Conservation (phyloP, 2,888 invertebrate species). For the Lepetodrilus schrolli region DNA sequence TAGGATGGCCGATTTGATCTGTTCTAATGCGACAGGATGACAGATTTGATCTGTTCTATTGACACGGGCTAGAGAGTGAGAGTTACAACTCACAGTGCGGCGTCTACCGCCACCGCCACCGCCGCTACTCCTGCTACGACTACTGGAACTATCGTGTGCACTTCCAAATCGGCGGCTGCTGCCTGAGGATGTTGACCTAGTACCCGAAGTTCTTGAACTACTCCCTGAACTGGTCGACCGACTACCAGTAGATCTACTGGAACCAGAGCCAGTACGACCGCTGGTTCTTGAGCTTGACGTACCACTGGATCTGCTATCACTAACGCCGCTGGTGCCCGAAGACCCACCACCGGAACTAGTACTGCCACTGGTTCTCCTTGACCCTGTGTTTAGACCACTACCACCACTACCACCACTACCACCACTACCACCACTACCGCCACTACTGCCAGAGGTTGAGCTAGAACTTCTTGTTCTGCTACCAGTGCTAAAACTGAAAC, state of each 20-base stretch:
- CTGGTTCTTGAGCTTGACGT: not conserved
- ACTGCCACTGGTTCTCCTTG: not conserved
- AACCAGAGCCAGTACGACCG: not conserved
- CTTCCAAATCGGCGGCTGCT: not conserved
- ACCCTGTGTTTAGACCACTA: too few relatives aligned
- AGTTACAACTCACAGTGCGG: conserved; percentile 10
- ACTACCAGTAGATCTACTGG: not conserved
- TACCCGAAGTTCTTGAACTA: not conserved
- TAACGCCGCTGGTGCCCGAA: not conserved
- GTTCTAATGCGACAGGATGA: too few relatives aligned
- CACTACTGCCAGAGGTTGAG: not conserved
- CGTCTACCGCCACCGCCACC: conserved; percentile 1
- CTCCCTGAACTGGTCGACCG: not conserved
- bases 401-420: not conserved
- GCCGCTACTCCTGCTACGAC: conserved; percentile 1
- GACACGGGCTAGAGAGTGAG: not conserved
- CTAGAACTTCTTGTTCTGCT: not conserved
- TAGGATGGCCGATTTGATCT: too few relatives aligned
- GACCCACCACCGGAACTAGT: not conserved
- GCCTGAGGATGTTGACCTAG: not conserved
- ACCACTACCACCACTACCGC: not conserved
- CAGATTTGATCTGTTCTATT: too few relatives aligned
- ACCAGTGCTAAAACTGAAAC: not conserved
- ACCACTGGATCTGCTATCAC: not conserved
- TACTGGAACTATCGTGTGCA: not conserved